phyloP scores from a whole-genome alignment of 2,797 vertebrate species.

The Gallinago stenura region DNA sequence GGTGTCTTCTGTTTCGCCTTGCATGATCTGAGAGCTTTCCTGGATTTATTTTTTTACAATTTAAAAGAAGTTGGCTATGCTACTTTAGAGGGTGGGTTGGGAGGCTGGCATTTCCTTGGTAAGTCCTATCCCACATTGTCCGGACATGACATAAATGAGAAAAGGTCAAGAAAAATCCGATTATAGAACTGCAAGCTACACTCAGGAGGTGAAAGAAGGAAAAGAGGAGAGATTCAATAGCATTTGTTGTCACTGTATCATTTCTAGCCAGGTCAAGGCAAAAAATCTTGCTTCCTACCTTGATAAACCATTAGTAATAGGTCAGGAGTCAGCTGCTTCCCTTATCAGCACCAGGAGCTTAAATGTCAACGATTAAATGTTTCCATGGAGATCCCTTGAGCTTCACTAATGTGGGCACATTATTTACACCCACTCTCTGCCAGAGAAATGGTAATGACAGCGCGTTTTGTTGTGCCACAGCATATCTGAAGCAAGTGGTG shows the following conservation, averaged over 20 bases:
- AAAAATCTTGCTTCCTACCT: conserved; percentile 30
- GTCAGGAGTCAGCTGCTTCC: conserved; percentile 65
- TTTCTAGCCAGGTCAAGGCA: conserved; percentile 28
- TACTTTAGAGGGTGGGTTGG: neutral
- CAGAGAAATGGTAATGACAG: conserved; percentile 60
- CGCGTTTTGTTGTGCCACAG: neutral
- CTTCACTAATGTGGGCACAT: conserved; percentile 63
- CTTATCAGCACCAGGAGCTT: conserved; percentile 60
- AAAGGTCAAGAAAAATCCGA: conserved; percentile 14
- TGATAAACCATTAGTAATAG: conserved; percentile 58
- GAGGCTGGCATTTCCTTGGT: neutral
- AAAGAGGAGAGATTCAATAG: neutral
- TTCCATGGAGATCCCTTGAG: conserved; percentile 80
- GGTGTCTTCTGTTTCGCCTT: neutral
- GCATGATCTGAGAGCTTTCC: neutral
- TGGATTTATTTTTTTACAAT: neutral
- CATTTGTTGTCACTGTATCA: neutral
- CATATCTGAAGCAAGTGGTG: neutral
- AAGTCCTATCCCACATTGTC: neutral
- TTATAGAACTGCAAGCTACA: neutral
- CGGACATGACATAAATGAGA: neutral
- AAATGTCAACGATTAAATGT: conserved; percentile 78
- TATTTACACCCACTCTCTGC: conserved; percentile 70
- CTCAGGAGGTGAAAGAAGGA: neutral
- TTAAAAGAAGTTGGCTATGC: neutral